A percentile compares a stretch with the other conserved stretches of the same genome.
These are phyloP conservation scores for Rattus rattus DNA, from an alignment of 2,113 vertebrate genomes.

Conservation along the genomic window DNA sequence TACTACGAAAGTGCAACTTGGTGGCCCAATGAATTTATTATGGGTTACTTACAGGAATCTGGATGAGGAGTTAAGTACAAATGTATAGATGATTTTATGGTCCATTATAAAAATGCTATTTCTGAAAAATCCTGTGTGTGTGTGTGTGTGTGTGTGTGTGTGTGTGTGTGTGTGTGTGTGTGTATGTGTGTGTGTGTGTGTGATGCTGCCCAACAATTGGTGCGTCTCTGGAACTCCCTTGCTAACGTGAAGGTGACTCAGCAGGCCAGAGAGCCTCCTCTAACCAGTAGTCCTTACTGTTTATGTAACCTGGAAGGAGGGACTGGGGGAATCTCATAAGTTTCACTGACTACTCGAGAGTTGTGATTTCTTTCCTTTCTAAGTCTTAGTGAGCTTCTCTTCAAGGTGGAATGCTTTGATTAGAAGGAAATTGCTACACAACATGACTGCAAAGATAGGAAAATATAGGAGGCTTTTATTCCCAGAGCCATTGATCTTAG, in stretches of 20 bases:
- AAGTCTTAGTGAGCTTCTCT: not conserved
- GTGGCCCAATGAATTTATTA: not conserved
- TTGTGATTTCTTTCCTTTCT: not conserved
- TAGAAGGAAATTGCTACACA: not conserved
- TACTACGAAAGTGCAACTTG: not conserved
- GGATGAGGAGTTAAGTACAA: not conserved
- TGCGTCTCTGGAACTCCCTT: too few species aligned
- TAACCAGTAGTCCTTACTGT: not conserved
- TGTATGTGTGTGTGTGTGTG: too few species aligned
- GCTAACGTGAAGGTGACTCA: not conserved
- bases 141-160: not conserved
- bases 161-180: too few species aligned
- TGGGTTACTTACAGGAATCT: not conserved
- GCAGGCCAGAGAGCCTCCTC: not conserved
- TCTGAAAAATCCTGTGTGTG: not conserved
- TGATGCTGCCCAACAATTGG: not conserved
- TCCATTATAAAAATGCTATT: not conserved
- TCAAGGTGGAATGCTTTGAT: not conserved
- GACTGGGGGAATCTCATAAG: not conserved
- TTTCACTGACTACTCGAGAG: not conserved
- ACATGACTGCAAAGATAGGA: not conserved
- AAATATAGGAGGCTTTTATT: not conserved
- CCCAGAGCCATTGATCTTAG: not conserved
- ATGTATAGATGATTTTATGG: not conserved
- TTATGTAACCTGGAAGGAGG: not conserved